Evolutionary conservation across 2,113 vertebrate genomes (phyloP).

Genomic region (Scytalopus superciliaris): DNA sequence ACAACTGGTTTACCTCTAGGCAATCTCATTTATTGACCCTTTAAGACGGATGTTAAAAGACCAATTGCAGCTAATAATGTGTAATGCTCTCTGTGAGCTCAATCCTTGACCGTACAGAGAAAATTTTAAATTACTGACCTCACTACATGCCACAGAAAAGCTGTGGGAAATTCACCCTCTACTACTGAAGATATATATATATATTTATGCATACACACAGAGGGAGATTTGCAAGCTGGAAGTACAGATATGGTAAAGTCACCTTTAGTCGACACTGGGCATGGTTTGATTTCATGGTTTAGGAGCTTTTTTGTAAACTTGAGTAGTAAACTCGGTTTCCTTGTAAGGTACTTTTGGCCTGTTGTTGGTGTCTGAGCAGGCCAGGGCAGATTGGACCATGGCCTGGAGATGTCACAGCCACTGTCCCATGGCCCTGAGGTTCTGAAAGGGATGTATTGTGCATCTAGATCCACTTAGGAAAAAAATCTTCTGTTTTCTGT

Average conservation of each 20-base stretch:
- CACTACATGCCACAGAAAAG: neutral
- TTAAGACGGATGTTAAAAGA: constrained; percentile 33
- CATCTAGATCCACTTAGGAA: neutral
- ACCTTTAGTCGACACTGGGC: neutral
- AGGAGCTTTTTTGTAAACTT: neutral
- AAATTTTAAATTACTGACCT: constrained; percentile 28
- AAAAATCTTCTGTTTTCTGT: neutral
- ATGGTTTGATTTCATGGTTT: neutral
- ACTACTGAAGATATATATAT: neutral
- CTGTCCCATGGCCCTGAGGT: neutral
- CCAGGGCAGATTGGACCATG: neutral
- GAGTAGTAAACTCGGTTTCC: neutral
- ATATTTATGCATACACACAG: rapidly evolving
- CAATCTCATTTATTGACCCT: constrained; percentile 54
- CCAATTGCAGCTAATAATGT: constrained; percentile 8
- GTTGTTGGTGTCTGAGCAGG: neutral
- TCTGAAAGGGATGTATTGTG: neutral
- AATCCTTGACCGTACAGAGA: neutral
- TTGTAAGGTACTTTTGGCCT: neutral
- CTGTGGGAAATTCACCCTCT: neutral
- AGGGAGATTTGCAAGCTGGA: neutral
- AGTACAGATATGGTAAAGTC: neutral
- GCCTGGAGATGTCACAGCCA: neutral
- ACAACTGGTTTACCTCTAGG: constrained; percentile 8
- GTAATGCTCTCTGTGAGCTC: neutral